Base-by-base conservation (phyloP, 2,113 vertebrate genomes). In the Phaethon lepturus region DNA sequence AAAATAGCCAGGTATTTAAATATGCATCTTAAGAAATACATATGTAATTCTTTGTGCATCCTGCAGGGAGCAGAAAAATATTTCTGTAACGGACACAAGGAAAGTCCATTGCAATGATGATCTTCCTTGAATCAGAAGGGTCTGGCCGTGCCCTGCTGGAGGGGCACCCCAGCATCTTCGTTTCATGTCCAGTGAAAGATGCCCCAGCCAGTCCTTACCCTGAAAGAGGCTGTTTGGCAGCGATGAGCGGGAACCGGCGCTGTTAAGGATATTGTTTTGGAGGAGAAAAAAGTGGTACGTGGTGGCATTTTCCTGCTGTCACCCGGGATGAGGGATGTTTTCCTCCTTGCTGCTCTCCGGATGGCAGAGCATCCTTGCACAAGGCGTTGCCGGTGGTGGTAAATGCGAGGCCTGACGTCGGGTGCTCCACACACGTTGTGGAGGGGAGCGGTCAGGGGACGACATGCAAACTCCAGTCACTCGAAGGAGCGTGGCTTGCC, bases 61-160 rank as follows among this genome's bases (percentile, higher is more conserved):
- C 96, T 96, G 78, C 78, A 95, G 93, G 67, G 85, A 88, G 81
- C 95, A 95, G 90, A 79, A 89, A 75, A 49, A 25, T 91, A 59
- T 95, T 91, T 95, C 71, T 68, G 10, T 82, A 60, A 49, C 25
- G 42, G 24, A 24, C 29, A 6, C 3, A 9, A 47, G 26, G 22
- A 49, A 77, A 40, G n/a, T 71, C 5, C 44, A 6, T 28, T 66
- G 22, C 50, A 38, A 24, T 1, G 3, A 11, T 67, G 55, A 33
- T 62, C 45, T 92, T 73, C 29, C n/a, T 42, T 77, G 42, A 13
- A 6, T 53, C 40, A 38, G 71, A 69, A 73, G 23, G 23, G 22
- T 26, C 33, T 75, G 50, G 9, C n/a, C 38, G 31, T 87, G 25
- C 45, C 74, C 6, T 53, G 0, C 53, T 17, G 29, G 47, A 64